phyloP scores from a whole-genome alignment of 2,113 vertebrate genomes.

The Montifringilla adamsi region DNA sequence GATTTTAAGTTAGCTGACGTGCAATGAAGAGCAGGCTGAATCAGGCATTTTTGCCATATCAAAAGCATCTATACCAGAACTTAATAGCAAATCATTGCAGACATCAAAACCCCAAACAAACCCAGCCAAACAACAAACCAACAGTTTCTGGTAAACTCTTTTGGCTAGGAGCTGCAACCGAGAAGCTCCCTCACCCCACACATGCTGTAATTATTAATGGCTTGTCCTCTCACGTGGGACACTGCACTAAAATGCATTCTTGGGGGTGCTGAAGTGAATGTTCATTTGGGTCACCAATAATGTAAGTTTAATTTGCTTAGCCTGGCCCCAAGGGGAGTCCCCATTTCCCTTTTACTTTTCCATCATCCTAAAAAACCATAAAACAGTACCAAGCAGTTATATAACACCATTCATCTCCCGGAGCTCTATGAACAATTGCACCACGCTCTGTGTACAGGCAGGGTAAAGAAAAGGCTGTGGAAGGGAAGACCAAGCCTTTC shows the following conservation, averaged over 20 bases:
- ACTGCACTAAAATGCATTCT: neutral
- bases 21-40: neutral
- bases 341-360: neutral
- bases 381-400: neutral
- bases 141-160: neutral
- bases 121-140: neutral
- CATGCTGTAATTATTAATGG: neutral
- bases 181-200: neutral
- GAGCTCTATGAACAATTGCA: neutral
- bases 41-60: neutral
- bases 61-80: neutral
- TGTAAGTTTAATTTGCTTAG: neutral
- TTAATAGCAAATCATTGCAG: neutral
- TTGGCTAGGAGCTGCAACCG: neutral
- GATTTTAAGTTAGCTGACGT: slow-evolving; percentile 9
- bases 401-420: neutral
- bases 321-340: neutral
- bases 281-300: neutral
- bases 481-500: neutral
- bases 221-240: neutral
- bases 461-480: neutral
- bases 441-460: neutral
- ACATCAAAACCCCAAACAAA: neutral
- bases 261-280: neutral
- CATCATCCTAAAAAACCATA: neutral